Evolutionary conservation across 2,113 vertebrate species (phyloP).

Genomic region (Triplophysa siluroides): DNA sequence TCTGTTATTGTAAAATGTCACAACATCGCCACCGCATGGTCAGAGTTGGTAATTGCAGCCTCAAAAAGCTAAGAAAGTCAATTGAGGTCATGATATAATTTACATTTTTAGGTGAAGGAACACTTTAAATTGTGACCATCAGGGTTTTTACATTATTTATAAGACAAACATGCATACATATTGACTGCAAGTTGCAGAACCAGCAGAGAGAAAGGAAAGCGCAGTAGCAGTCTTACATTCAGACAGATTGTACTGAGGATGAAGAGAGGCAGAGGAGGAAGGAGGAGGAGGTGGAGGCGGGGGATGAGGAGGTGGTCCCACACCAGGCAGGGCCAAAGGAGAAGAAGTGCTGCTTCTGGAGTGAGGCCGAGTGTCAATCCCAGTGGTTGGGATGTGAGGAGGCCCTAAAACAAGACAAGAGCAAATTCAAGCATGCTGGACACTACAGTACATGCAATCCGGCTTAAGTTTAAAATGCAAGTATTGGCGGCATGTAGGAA

Average conservation of each 20-base stretch:
- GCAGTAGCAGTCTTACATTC: constrained; percentile 85
- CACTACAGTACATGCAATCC: not conserved
- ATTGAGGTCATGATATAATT: no score
- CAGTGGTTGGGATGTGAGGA: constrained; percentile 82
- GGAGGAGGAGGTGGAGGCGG: constrained; percentile 62
- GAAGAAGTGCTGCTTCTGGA: constrained; percentile 84
- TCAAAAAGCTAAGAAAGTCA: no score
- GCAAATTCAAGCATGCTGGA: constrained; percentile 55
- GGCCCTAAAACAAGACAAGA: constrained; percentile 82
- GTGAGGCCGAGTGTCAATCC: constrained; percentile 87
- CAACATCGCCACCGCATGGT: constrained; percentile 62
- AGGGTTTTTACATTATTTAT: not conserved
- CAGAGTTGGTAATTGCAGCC: constrained; percentile 56
- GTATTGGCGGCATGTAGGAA: no score
- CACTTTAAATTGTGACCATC: no score
- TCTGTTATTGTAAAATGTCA: not conserved
- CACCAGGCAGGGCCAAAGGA: constrained; percentile 85
- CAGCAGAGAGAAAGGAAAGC: constrained; percentile 47
- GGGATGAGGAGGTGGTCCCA: constrained; percentile 84
- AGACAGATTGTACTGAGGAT: constrained; percentile 91
- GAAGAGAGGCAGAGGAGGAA: constrained; percentile 78
- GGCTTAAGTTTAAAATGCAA: not conserved
- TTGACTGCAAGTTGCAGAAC: not conserved
- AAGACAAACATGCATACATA: not conserved
- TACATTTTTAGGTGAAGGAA: no score